Conservation (phyloP, 2,113 vertebrate species). For the Cottus gobio region DNA sequence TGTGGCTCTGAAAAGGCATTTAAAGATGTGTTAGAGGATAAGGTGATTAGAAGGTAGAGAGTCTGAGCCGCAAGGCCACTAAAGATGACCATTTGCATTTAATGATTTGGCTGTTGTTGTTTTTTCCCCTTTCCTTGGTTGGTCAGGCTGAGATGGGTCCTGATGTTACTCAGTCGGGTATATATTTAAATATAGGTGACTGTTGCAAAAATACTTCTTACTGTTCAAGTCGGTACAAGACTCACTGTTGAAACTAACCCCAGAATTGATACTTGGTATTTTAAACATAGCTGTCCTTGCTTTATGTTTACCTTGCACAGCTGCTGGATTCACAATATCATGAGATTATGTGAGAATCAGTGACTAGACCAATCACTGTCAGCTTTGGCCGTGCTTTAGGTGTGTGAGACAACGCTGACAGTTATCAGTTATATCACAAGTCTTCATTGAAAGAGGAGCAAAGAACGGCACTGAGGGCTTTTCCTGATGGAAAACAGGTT, state of each 20-base stretch:
- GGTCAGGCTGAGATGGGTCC: conserved; percentile 52
- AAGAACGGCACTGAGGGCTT: too few species aligned
- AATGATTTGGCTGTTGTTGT: conserved; percentile 70
- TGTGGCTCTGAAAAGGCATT: conserved; percentile 69
- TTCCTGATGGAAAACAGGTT: too few species aligned
- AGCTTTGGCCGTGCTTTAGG: too few species aligned
- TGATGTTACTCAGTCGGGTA: not conserved
- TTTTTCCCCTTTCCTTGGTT: conserved; percentile 61
- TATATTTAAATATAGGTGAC: not conserved
- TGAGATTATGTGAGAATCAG: not conserved
- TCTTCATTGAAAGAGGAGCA: too few species aligned
- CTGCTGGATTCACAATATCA: not conserved
- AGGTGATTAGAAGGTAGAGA: conserved; percentile 72
- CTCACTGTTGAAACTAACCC: not conserved
- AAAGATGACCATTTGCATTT: conserved; percentile 76
- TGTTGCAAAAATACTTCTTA: not conserved
- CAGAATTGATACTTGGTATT: not conserved
- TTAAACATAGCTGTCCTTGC: not conserved
- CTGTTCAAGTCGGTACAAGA: not conserved
- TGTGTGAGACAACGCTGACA: too few species aligned
- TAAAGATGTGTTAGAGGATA: conserved; percentile 77
- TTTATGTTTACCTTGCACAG: not conserved
- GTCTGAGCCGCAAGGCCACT: conserved; percentile 74
- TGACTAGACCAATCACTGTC: too few species aligned
- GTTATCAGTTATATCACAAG: too few species aligned